These are phyloP conservation scores for Trichogramma evanescens DNA, from an alignment of 2,888 invertebrate species.

Conservation along the genomic window DNA sequence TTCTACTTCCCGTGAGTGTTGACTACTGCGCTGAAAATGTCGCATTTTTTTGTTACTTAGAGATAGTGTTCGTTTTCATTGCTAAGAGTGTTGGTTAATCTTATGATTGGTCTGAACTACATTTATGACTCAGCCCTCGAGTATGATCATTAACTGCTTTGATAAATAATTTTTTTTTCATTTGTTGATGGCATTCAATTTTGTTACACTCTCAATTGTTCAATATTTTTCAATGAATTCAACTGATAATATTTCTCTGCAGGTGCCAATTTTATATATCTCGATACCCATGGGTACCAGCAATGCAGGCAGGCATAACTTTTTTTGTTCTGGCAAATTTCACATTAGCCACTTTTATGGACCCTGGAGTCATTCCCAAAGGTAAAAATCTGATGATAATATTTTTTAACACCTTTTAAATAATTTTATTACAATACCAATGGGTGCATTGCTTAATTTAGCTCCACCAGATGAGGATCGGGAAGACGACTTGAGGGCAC, in stretches of 20 bases:
- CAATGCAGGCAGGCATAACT: conserved; percentile 88
- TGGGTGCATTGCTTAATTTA: conserved; percentile 38
- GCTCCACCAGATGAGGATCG: conserved; percentile 94
- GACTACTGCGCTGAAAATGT: not conserved
- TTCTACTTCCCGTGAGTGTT: conserved; percentile 94
- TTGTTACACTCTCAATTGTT: not conserved
- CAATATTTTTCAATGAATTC: not conserved
- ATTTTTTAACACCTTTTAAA: not conserved
- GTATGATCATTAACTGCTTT: not conserved
- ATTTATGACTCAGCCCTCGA: no score
- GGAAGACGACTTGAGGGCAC: conserved; percentile 95
- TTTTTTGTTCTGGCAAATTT: conserved; percentile 98
- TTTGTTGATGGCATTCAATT: not conserved
- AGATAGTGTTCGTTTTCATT: not conserved
- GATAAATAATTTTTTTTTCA: not conserved
- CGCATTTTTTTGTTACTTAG: not conserved
- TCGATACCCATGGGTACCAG: conserved; percentile 82
- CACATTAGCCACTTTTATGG: conserved; percentile 98
- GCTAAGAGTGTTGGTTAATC: no score
- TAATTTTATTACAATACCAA: not conserved
- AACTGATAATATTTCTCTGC: conserved; percentile 23
- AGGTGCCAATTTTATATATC: conserved; percentile 83
- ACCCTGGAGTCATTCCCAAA: conserved; percentile 97
- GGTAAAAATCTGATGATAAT: conserved; percentile 54
- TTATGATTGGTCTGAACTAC: no score